Percentiles rank a stretch among this genome's conserved stretches.
phyloP scores from a whole-genome alignment of 2,888 invertebrate species.

The Meteorus colon region DNA sequence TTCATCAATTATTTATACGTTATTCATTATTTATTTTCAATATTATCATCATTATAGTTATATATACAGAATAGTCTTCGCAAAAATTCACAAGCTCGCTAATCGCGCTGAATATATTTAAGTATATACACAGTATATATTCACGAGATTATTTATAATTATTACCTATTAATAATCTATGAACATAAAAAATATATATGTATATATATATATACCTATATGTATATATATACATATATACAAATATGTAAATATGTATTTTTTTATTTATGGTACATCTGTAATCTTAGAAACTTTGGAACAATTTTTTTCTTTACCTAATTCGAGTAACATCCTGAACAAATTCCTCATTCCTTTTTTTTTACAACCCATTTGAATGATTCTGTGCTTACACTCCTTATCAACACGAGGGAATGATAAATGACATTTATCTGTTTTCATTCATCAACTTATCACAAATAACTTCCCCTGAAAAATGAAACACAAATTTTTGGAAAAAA shows the following conservation, averaged over 20 bases:
- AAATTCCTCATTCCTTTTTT: not conserved
- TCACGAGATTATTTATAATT: slow-evolving; percentile 2
- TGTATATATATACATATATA: not conserved
- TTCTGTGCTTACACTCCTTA: not conserved
- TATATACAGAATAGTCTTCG: slow-evolving; percentile 12
- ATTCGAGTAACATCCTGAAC: not conserved
- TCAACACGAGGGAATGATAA: not conserved
- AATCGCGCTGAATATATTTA: not conserved
- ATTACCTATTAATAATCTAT: not conserved
- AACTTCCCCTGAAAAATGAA: not conserved
- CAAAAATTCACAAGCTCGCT: slow-evolving; percentile 5
- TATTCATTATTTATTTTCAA: not conserved
- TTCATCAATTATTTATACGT: not conserved
- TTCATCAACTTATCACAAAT: not conserved
- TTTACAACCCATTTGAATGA: not conserved
- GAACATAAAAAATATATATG: not conserved
- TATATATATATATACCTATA: not conserved
- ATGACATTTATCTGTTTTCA: not conserved
- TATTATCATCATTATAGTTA: not conserved
- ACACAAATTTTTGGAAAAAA: not conserved
- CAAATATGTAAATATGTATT: not conserved
- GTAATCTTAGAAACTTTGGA: not conserved
- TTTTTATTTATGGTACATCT: not conserved
- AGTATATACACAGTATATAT: slow-evolving; percentile 13
- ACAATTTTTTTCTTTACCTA: not conserved